phyloP scores from a whole-genome alignment of 2,888 invertebrate genomes.

The Morinoia aosen region DNA sequence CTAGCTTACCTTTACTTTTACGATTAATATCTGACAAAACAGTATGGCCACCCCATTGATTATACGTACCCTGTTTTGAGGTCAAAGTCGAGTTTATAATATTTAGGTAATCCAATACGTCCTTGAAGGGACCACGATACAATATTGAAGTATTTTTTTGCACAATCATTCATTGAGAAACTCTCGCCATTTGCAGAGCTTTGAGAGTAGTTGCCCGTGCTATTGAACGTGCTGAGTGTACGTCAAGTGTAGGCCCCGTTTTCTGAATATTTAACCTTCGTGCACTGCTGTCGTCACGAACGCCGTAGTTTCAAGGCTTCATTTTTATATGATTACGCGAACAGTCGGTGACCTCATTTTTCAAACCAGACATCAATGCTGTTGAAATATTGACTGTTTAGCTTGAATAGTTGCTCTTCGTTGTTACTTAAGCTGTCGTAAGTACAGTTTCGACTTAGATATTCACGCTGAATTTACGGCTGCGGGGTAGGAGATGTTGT shows the following conservation, averaged over 20 bases:
- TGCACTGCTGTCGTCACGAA: not conserved
- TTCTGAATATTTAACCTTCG: not conserved
- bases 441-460: not conserved
- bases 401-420: not conserved
- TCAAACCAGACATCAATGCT: not conserved
- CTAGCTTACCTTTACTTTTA: not conserved
- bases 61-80: not conserved
- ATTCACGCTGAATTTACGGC: not conserved
- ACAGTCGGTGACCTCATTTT: not conserved
- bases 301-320: not conserved
- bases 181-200: not conserved
- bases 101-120: not conserved
- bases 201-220: not conserved
- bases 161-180: not conserved
- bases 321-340: not conserved
- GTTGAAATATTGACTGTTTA: not conserved
- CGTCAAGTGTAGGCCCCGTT: not conserved
- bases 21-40: not conserved
- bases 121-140: not conserved
- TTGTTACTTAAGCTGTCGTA: too few species aligned
- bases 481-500: too few species aligned
- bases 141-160: not conserved
- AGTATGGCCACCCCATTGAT: not conserved
- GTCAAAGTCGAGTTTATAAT: not conserved
- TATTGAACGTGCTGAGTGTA: not conserved